Evolutionary conservation across 2,888 invertebrate species (phyloP).

Genomic region (Andrena hattorfiana): DNA sequence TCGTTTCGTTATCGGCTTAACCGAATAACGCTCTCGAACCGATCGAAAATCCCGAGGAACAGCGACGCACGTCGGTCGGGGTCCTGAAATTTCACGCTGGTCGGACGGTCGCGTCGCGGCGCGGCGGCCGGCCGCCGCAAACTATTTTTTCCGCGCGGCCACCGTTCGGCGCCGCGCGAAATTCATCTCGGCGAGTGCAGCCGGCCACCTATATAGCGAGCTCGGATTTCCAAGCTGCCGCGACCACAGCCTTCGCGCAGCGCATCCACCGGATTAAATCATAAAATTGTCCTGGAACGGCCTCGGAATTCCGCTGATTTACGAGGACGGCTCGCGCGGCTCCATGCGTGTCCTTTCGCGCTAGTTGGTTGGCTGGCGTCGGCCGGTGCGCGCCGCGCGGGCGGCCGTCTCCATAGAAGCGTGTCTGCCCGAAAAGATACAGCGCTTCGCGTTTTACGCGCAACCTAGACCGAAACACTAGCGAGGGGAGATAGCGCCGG

Average conservation of each 20-base stretch:
- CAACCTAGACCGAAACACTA: slow-evolving; percentile 13
- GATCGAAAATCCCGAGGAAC: slow-evolving; percentile 59
- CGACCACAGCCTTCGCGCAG: slow-evolving; percentile 72
- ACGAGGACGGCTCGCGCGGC: slow-evolving; percentile 59
- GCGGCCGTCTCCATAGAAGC: slow-evolving; percentile 16
- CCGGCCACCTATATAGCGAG: slow-evolving; percentile 47
- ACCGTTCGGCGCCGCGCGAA: slow-evolving; percentile 56
- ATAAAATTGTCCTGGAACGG: slow-evolving; percentile 77
- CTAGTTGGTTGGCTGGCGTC: too few species aligned
- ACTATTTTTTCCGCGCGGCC: slow-evolving; percentile 68
- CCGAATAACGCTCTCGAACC: slow-evolving; percentile 58
- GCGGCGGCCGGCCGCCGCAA: slow-evolving; percentile 51
- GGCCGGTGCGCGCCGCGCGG: slow-evolving; percentile 1
- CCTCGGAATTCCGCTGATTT: slow-evolving; percentile 75
- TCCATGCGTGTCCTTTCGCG: slow-evolving; percentile 16
- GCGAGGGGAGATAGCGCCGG: background rate
- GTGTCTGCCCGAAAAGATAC: slow-evolving; percentile 36
- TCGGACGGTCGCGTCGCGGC: slow-evolving; percentile 23
- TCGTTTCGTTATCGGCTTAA: slow-evolving; percentile 59
- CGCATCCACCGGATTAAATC: slow-evolving; percentile 76
- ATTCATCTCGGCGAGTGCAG: slow-evolving; percentile 71
- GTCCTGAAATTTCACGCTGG: slow-evolving; percentile 61
- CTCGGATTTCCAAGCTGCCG: slow-evolving; percentile 49
- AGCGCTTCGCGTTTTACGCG: slow-evolving; percentile 17
- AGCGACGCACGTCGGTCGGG: slow-evolving; percentile 48